Base-by-base conservation (phyloP, 2,113 vertebrate genomes). In the Forbesichthys papilliferus region DNA sequence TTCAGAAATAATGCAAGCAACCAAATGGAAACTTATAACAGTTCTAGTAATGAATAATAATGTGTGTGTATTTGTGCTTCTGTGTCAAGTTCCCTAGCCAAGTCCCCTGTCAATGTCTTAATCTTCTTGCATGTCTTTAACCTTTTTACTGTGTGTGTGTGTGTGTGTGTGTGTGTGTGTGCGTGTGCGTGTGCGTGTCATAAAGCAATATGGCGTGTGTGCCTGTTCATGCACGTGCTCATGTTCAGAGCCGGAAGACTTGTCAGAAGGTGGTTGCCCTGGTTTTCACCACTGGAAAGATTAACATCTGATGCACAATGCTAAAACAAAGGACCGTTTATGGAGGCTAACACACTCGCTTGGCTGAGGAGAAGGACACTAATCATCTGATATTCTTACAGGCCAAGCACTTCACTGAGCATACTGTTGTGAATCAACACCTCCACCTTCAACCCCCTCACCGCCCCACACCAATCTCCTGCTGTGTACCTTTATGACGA, bases 261-360 rank as follows among this genome's bases (percentile, higher is more conserved):
- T 84, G 78, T 85, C 83, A 79, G 74, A 73, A 78, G 76, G 84
- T 86, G 81, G 84, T 87, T 90, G 84, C 80, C 86, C 84, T 86
- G 86, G 86, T 89, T 90, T 87, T 82, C 83, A 81, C 75, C 12
- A 68, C 71, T 69, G 81, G 81, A 87, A 86, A 79, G 79, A 86
- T 81, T 80, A 85, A 71, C 67, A 75, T 75, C 74, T 81, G 54
- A 66, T 72, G 66, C 68, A 83, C 75, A 86, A 58, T 64, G 66
- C 54, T 49, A 52, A 54, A 80, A 80, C 77, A 80, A 82, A 79
- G 66, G 77, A 66, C 34, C 1, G 10, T 3, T 52, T 11, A 52
- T 4, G 49, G 49, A 11, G 49, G 49, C 13, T 14, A 1, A 27
- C 27, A 27, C 27, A 27, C 27, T 27, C 27, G 2, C 2, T 27